Evolutionary conservation across 1,140 invertebrate genomes (phyloP).

Genomic region (Hormaphis cornu): DNA sequence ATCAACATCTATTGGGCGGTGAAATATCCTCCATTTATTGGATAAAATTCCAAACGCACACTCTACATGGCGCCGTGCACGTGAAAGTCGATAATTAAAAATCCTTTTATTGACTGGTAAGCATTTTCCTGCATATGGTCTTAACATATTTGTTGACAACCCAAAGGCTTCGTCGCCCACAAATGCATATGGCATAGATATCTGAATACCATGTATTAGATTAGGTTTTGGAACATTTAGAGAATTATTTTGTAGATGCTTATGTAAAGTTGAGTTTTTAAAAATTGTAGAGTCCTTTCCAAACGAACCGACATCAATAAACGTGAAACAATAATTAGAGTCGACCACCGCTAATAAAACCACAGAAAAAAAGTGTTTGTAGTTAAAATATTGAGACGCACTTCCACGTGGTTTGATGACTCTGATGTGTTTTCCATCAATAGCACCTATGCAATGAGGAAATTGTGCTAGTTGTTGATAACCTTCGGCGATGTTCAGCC

Average conservation of each 20-base stretch:
- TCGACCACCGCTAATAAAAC: conserved; percentile 12
- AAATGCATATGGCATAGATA: conserved; percentile 14
- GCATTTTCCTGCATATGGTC: conserved; percentile 35
- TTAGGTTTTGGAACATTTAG: background rate
- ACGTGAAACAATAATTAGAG: conserved; percentile 1
- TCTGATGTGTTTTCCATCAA: conserved; percentile 30
- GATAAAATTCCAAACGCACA: conserved; percentile 43
- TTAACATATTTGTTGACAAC: conserved; percentile 39
- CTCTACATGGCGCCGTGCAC: conserved; percentile 41
- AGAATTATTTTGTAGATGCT: background rate
- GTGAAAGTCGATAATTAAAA: conserved; percentile 41
- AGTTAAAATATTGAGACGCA: conserved; percentile 1
- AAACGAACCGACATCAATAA: conserved; percentile 23
- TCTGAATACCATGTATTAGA: background rate
- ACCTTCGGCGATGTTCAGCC: background rate
- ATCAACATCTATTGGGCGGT: conserved; percentile 35
- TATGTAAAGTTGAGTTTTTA: conserved; percentile 2
- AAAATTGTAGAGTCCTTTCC: conserved; percentile 27
- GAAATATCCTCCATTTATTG: conserved; percentile 35
- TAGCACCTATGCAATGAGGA: conserved; percentile 8
- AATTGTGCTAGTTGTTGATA: background rate
- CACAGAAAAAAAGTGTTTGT: conserved; percentile 38
- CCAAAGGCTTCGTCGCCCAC: conserved; percentile 44
- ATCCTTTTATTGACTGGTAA: conserved; percentile 37
- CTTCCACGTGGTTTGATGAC: conserved; percentile 4